Conservation (phyloP, 2,797 vertebrate genomes). For the Rhinoraja longicauda region DNA sequence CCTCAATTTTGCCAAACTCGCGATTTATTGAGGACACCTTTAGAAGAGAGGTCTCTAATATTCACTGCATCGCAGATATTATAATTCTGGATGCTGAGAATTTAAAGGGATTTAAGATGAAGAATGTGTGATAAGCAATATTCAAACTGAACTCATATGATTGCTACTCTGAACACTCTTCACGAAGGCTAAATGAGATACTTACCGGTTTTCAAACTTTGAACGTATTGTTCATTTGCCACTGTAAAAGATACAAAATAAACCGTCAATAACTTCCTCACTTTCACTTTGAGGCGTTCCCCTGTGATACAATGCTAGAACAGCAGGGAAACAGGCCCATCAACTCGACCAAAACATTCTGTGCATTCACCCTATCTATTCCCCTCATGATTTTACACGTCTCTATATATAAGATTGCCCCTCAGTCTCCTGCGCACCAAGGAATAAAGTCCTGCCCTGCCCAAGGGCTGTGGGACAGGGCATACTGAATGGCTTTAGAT, state of each 20-base stretch:
- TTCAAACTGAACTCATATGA: background rate
- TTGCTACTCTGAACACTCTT: background rate
- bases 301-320: no score
- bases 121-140: background rate
- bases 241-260: slow-evolving; percentile 29
- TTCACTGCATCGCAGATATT: background rate
- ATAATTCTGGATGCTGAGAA: background rate
- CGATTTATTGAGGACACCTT: no score
- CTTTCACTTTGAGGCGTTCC: background rate
- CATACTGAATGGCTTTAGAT: no score
- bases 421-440: no score
- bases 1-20: no score
- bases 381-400: no score
- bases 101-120: background rate
- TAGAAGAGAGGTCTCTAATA: no score
- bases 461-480: no score
- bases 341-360: background rate
- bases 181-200: background rate
- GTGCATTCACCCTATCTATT: no score
- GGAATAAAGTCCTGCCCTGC: no score
- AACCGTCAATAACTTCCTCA: background rate
- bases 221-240: background rate
- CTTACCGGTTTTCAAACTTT: slow-evolving; percentile 29
- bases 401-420: no score
- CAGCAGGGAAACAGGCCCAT: background rate